Evolutionary conservation across 2,797 vertebrate genomes (phyloP).

Genomic region (Thalassophryne amazonica): DNA sequence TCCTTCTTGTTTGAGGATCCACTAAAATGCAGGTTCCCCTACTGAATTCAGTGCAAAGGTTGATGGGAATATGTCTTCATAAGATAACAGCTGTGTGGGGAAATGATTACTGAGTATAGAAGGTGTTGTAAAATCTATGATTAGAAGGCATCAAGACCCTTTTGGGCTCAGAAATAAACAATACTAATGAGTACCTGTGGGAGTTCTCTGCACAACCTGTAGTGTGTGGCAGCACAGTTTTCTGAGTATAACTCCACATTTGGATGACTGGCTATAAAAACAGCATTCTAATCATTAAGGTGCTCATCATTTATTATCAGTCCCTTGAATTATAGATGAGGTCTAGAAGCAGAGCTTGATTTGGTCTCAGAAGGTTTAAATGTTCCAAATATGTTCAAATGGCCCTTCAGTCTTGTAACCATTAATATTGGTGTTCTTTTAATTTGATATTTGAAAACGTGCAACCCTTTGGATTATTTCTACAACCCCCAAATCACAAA

Average conservation of each 20-base stretch:
- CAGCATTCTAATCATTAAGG: conserved; percentile 3
- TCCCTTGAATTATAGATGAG: conserved; percentile 19
- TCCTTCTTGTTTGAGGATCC: neutral
- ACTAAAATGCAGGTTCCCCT: neutral
- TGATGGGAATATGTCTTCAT: conserved; percentile 39
- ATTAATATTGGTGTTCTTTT: neutral
- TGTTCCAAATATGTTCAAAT: neutral
- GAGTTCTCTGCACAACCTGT: conserved; percentile 53
- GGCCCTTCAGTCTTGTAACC: neutral
- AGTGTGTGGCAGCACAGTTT: conserved; percentile 52
- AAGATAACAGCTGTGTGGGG: conserved; percentile 46
- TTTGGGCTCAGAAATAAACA: conserved; percentile 58
- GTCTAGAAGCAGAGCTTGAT: neutral
- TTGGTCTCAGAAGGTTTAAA: neutral
- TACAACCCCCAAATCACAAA: too few species aligned
- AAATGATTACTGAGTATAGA: conserved; percentile 22
- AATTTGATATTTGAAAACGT: neutral
- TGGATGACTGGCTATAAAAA: conserved; percentile 16
- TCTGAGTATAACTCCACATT: conserved; percentile 19
- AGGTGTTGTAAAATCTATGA: conserved; percentile 55
- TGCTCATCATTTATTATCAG: conserved; percentile 22
- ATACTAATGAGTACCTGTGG: conserved; percentile 68
- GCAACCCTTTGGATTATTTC: neutral
- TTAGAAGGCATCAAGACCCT: conserved; percentile 52
- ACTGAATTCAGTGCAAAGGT: conserved; percentile 2